phyloP scores from a whole-genome alignment of 2,797 vertebrate species.

The Sebastes itinus region DNA sequence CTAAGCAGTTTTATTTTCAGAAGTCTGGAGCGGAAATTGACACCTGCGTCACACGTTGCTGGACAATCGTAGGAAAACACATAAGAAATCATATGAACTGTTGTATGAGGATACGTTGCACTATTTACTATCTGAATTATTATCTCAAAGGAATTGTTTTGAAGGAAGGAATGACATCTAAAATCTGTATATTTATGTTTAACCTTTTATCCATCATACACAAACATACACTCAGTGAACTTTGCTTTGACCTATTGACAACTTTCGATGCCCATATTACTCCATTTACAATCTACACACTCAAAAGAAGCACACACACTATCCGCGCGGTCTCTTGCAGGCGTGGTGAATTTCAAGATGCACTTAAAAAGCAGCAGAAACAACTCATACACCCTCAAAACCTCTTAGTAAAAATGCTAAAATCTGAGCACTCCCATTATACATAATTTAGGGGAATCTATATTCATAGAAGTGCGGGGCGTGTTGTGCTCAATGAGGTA shows the following conservation, averaged over 20 bases:
- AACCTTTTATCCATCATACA: neutral
- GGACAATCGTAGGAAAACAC: neutral
- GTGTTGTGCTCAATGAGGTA: conserved; percentile 83
- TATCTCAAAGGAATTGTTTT: neutral
- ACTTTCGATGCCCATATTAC: conserved; percentile 20
- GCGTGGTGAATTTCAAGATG: conserved; percentile 69
- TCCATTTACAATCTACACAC: conserved; percentile 50
- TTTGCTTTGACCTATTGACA: conserved; percentile 32
- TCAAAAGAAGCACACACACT: conserved; percentile 41
- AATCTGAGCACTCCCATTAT: conserved; percentile 82
- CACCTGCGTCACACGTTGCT: neutral
- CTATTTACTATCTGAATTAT: neutral
- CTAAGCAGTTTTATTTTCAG: neutral
- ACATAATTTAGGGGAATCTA: conserved; percentile 85
- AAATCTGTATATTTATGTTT: neutral
- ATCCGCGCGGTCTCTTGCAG: conserved; percentile 26
- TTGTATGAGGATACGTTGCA: neutral
- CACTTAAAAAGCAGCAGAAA: conserved; percentile 74
- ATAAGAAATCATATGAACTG: neutral
- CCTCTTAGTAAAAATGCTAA: conserved; percentile 81
- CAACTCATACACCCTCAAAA: conserved; percentile 74
- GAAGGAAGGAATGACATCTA: neutral
- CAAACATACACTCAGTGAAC: neutral
- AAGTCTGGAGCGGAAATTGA: neutral
- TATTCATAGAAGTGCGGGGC: conserved; percentile 81